phyloP scores from a whole-genome alignment of 2,113 vertebrate species.

The Anser brachyrhynchus region DNA sequence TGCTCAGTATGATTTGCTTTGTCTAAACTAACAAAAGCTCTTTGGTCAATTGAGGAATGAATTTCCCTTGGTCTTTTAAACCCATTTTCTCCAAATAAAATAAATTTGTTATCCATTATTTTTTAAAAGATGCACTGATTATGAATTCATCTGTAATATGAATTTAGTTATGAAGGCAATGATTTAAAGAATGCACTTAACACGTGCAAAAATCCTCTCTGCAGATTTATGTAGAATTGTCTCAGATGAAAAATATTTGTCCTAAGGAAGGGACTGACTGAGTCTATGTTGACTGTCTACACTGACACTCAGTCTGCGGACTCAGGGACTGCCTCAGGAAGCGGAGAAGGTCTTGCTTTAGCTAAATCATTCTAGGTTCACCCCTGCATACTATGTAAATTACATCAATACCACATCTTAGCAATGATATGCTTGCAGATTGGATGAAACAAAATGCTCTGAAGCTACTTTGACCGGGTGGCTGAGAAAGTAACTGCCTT shows the following conservation, averaged over 20 bases:
- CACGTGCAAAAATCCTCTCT: background rate
- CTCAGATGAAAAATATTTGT: constrained; percentile 49
- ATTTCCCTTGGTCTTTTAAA: background rate
- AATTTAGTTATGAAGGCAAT: background rate
- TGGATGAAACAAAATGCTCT: background rate
- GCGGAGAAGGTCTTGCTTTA: constrained; percentile 10
- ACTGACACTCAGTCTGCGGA: background rate
- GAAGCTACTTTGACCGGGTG: background rate
- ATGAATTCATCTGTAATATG: background rate
- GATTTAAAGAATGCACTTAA: constrained; percentile 24
- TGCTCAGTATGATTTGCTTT: background rate
- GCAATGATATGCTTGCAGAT: background rate
- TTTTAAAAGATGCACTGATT: background rate
- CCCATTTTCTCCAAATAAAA: background rate
- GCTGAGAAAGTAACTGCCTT: constrained; percentile 7
- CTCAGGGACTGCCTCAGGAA: background rate
- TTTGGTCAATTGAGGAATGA: background rate
- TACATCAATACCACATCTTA: constrained; percentile 46
- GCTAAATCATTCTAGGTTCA: constrained; percentile 29
- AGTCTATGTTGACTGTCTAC: constrained; percentile 11
- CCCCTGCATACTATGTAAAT: constrained; percentile 17
- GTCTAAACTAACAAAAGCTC: constrained; percentile 8
- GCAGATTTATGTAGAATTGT: background rate
- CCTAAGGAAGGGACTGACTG: constrained; percentile 12
- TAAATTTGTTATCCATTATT: background rate